These are phyloP conservation scores for Oscheius sp. DNA, from an alignment of 1,140 invertebrate species.

Conservation along the genomic window DNA sequence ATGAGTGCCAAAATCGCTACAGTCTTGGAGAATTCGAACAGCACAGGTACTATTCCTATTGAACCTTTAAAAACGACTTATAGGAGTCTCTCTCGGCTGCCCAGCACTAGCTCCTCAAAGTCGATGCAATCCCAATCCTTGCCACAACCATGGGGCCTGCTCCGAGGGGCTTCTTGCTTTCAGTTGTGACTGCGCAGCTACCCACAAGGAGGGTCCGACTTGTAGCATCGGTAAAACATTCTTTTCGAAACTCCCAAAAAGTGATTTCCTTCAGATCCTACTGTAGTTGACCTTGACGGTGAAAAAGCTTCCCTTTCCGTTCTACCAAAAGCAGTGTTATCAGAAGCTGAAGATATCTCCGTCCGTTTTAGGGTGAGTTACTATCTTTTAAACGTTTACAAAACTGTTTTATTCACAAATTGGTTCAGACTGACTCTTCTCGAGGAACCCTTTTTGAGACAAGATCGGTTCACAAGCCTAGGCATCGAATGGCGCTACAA, in stretches of 20 bases:
- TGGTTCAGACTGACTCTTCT: slow-evolving; percentile 14
- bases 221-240: slow-evolving; percentile 78
- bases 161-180: slow-evolving; percentile 92
- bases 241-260: not conserved
- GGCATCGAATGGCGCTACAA: slow-evolving; percentile 72
- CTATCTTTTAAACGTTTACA: not conserved
- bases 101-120: slow-evolving; percentile 75
- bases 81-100: slow-evolving; percentile 71
- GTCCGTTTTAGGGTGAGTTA: slow-evolving; percentile 80
- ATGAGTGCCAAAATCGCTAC: slow-evolving; percentile 83
- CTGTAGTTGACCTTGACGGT: slow-evolving; percentile 73
- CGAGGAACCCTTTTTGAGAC: slow-evolving; percentile 64
- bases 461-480: slow-evolving; percentile 49
- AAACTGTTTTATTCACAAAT: too few species aligned
- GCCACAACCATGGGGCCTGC: slow-evolving; percentile 84
- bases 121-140: slow-evolving; percentile 84
- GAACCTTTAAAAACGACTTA: slow-evolving; percentile 14
- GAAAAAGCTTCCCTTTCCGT: slow-evolving; percentile 77
- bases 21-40: slow-evolving; percentile 79
- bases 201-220: slow-evolving; percentile 81
- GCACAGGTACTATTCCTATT: slow-evolving; percentile 40
- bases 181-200: slow-evolving; percentile 87
- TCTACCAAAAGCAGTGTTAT: slow-evolving; percentile 76
- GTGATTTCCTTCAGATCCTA: slow-evolving; percentile 69
- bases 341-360: slow-evolving; percentile 85